A percentile compares a stretch with the other conserved stretches of the same genome.
These are phyloP conservation scores for Herminia tarsipennalis DNA, from an alignment of 2,888 invertebrate species.

Conservation along the genomic window DNA sequence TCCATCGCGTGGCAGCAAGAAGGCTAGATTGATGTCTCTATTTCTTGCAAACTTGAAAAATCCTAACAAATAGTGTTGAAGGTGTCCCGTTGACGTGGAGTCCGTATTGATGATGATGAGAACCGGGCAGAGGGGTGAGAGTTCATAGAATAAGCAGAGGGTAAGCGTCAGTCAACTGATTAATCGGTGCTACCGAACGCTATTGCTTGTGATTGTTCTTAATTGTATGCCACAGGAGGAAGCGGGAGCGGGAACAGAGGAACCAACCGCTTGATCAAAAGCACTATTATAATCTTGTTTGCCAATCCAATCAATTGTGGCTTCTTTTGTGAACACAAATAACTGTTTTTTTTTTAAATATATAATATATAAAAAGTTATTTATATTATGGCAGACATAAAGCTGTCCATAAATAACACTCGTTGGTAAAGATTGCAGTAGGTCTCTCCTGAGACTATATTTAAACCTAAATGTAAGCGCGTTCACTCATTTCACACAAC, in stretches of 20 bases:
- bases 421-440: no score
- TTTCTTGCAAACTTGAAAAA: conserved; percentile 12
- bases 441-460: no score
- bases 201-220: conserved; percentile 20
- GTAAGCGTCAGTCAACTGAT: conserved; percentile 56
- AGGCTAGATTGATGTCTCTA: conserved; percentile 6
- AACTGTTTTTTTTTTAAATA: no score
- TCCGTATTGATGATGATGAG: conserved; percentile 62
- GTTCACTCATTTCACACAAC: no score
- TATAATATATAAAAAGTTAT: no score
- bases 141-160: conserved; percentile 56
- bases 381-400: no score
- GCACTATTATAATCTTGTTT: no score
- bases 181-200: conserved; percentile 40
- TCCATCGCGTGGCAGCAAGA: no score
- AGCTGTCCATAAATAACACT: no score
- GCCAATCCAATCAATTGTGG: no score
- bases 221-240: conserved; percentile 4
- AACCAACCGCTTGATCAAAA: not conserved
- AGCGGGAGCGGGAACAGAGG: conserved; percentile 9
- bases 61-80: conserved; percentile 26
- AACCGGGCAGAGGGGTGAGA: conserved; percentile 37
- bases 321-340: no score
- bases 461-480: no score
- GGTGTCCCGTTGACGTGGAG: conserved; percentile 29